Evolutionary conservation across 2,888 invertebrate genomes (phyloP).

Genomic region (Ypsolopha sequella): DNA sequence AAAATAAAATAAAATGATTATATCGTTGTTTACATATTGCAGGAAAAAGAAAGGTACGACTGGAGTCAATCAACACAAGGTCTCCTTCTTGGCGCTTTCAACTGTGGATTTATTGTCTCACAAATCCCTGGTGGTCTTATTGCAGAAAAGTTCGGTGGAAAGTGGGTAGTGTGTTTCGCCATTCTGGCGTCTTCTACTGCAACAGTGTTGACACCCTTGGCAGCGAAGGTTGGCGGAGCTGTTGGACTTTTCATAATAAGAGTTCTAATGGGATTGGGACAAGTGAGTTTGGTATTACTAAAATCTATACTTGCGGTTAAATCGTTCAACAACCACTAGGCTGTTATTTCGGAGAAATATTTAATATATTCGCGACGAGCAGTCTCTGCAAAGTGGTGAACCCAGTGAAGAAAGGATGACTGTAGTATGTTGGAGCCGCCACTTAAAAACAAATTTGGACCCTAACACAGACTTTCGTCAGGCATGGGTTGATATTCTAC

Average conservation of each 20-base stretch:
- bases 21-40: too few relatives aligned
- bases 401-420: too few relatives aligned
- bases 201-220: constrained; percentile 76
- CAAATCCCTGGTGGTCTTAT: constrained; percentile 80
- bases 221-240: constrained; percentile 49
- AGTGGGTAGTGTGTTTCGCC: constrained; percentile 77
- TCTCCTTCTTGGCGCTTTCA: constrained; percentile 76
- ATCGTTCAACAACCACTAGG: too few relatives aligned
- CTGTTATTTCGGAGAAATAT: too few relatives aligned
- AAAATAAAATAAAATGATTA: too few relatives aligned
- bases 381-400: too few relatives aligned
- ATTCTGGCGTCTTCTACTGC: constrained; percentile 78
- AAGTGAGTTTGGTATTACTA: not conserved
- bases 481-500: too few relatives aligned
- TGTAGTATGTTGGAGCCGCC: too few relatives aligned
- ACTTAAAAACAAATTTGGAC: too few relatives aligned
- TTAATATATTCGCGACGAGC: too few relatives aligned
- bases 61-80: constrained; percentile 74
- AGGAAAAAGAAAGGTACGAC: constrained; percentile 15
- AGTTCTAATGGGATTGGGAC: constrained; percentile 14
- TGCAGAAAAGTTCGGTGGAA: constrained; percentile 79
- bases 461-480: too few relatives aligned
- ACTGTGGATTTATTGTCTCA: constrained; percentile 79
- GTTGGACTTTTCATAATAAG: constrained; percentile 41
- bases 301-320: too few relatives aligned